Base-by-base conservation (phyloP, 2,113 vertebrate species). In the Phaethon lepturus region DNA sequence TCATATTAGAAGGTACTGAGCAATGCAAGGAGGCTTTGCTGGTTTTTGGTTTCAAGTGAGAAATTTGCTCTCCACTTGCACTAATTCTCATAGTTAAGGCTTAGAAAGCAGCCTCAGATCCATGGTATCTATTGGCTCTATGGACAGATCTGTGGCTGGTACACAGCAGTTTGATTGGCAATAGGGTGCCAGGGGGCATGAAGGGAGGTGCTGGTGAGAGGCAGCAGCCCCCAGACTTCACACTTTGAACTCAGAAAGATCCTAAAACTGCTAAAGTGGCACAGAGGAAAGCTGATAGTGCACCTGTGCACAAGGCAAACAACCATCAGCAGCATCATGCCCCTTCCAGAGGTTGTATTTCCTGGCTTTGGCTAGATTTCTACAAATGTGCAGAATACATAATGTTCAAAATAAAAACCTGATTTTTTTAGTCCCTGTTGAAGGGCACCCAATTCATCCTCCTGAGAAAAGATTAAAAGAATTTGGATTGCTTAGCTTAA, bases 191-290 rank as follows among this genome's bases (percentile, higher is more conserved):
- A 53, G 11, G n/a, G 13, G 9, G 26, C 23, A n/a, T 3, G n/a
- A 14, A 64, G 18, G 15, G 31, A 62, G 4, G 23, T 0, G 0
- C 2, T 73, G 44, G 9, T 29, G 6, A 78, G 22, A 53, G 33
- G 13, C 6, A 11, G 31, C 14, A 42, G 44, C 4, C 8, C 18
- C 7, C 13, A 35, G 9, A 22, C 5, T 38, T 28, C 29, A 31
- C 1, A 0, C 14, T 88, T 64, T 19, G 63, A 60, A 75, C 20
- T 50, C n/a, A 49, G 44, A 83, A 59, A 63, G 10, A 33, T 60
- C n/a, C 75, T 40, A 55, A 45, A 90, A 79, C 17, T 24, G 4
- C 11, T 45, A n/a, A 58, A 24, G 2, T 0, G 2, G 9, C 18
- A 50, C 11, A 44, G 22, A 25, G 9, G n/a, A 78, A 55, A 59